Conservation (phyloP, 2,113 vertebrate genomes). For the Apteryx owenii region DNA sequence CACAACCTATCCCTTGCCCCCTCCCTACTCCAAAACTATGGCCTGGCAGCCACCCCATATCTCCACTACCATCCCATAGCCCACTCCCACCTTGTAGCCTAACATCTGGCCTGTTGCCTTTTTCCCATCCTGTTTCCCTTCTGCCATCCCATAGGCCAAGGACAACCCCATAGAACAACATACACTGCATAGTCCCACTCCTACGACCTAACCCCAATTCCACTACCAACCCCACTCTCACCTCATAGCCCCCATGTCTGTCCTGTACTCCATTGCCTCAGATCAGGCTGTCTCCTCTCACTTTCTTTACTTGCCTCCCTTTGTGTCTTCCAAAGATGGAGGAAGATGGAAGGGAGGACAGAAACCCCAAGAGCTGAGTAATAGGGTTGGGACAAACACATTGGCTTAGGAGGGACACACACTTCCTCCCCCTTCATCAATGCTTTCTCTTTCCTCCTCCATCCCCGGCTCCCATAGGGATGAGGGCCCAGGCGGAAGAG, state of each 20-base stretch:
- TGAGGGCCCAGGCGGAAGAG: not conserved
- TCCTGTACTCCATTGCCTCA: not conserved
- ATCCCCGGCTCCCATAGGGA: not conserved
- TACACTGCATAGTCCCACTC: too few species aligned
- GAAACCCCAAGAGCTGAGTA: not conserved
- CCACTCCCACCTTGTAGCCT: too few species aligned
- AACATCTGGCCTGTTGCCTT: too few species aligned
- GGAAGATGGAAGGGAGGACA: not conserved
- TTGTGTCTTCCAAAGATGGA: not conserved
- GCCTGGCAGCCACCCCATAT: not conserved
- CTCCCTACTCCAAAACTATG: too few species aligned
- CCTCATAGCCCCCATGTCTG: too few species aligned
- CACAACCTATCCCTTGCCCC: not conserved
- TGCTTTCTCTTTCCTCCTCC: not conserved
- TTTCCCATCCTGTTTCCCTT: too few species aligned
- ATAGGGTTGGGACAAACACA: not conserved
- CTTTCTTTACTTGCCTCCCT: not conserved
- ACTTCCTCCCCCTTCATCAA: not conserved
- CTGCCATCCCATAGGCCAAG: too few species aligned
- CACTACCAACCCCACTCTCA: too few species aligned
- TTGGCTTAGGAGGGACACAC: not conserved
- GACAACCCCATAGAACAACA: too few species aligned
- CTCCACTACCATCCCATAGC: too few species aligned
- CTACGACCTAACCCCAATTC: too few species aligned
- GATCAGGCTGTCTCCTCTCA: not conserved